Conservation (phyloP, 2,888 invertebrate species). For the Smittia aterrima region DNA sequence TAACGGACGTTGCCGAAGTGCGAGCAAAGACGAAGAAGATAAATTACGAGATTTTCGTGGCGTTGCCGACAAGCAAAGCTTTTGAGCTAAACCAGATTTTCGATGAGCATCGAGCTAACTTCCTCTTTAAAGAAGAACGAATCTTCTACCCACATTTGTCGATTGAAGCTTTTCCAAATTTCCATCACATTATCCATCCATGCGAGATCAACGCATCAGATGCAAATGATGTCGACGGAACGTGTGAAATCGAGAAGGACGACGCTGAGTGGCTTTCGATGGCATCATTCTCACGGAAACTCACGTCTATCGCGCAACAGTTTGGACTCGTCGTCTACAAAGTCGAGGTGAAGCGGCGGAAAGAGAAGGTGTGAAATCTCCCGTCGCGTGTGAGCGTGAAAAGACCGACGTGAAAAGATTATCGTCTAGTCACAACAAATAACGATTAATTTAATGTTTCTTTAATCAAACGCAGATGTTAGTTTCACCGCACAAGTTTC, state of each 20-base stretch:
- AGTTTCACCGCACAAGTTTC: not conserved
- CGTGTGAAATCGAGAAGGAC: constrained; percentile 46
- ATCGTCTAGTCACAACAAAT: constrained; percentile 15
- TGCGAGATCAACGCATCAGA: constrained; percentile 50
- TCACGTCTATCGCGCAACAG: constrained; percentile 54
- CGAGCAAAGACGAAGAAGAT: constrained; percentile 57
- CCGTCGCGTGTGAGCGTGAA: not conserved
- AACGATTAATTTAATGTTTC: not conserved
- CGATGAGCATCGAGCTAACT: constrained; percentile 51
- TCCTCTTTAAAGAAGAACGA: constrained; percentile 57
- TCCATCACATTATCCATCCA: constrained; percentile 49
- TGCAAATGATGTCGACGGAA: constrained; percentile 48
- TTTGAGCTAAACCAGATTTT: constrained; percentile 57
- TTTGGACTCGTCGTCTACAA: constrained; percentile 57
- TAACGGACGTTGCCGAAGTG: constrained; percentile 61
- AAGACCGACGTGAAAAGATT: not conserved
- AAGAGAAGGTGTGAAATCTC: not conserved
- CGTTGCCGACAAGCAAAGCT: constrained; percentile 67
- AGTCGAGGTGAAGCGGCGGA: constrained; percentile 48
- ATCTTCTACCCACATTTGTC: constrained; percentile 76
- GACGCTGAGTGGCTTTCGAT: constrained; percentile 45
- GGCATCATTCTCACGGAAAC: constrained; percentile 48
- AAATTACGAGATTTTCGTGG: constrained; percentile 67
- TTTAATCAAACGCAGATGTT: not conserved
- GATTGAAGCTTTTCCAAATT: constrained; percentile 68